Evolutionary conservation across 2,113 vertebrate genomes (phyloP).

Genomic region (Catharus fuscescens): DNA sequence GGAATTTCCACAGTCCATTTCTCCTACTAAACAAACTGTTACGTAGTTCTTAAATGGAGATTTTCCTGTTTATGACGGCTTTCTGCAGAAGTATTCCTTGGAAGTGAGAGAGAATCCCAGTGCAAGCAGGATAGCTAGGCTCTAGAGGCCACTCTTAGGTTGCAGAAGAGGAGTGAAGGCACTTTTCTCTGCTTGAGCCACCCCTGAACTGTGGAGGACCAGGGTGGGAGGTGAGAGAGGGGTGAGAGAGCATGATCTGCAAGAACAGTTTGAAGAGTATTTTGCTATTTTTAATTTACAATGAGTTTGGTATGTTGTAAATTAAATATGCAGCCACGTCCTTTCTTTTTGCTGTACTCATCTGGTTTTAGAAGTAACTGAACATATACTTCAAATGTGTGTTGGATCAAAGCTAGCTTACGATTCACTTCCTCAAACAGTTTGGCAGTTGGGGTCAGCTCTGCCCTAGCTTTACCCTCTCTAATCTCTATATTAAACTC

Average conservation of each 20-base stretch:
- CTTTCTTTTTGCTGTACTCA: background rate
- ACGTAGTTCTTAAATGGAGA: background rate
- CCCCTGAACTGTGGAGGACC: background rate
- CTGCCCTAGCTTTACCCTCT: background rate
- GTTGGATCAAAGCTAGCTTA: conserved; percentile 35
- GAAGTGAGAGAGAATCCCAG: background rate
- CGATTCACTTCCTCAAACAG: background rate
- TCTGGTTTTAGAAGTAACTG: background rate
- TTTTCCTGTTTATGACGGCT: conserved; percentile 21
- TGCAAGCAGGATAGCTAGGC: background rate
- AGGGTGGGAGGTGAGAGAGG: background rate
- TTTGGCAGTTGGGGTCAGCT: background rate
- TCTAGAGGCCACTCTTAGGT: background rate
- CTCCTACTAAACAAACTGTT: background rate
- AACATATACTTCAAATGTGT: background rate
- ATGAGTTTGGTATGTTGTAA: background rate
- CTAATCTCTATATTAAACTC: background rate
- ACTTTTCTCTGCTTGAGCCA: background rate
- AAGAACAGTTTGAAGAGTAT: background rate
- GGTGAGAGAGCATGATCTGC: background rate
- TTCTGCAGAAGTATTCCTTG: background rate
- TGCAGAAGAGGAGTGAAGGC: background rate
- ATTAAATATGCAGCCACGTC: background rate
- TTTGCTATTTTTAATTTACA: background rate
- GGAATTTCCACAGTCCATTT: conserved; percentile 8